Base-by-base conservation (phyloP, 1,140 invertebrate species). In the Macrocentrus cingulum region DNA sequence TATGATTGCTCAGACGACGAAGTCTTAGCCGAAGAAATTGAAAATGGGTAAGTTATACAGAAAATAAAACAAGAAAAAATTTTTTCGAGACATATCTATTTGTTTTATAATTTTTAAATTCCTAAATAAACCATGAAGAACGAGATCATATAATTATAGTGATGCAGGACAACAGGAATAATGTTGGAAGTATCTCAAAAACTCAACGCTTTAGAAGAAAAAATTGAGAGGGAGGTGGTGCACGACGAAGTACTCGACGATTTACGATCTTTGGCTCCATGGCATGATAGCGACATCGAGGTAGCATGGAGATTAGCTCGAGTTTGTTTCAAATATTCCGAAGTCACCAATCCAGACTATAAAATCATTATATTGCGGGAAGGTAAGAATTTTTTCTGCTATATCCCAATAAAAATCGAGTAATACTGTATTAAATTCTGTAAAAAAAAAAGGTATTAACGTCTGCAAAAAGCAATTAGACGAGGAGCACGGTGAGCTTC, bases 291-390 rank as follows among this genome's bases (percentile, higher is more conserved):
- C 59, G 72, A 80, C 70, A 62, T 80, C 29, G 82, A 86, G 59
- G 75, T 88, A 62, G 74, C 86, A 36, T 92, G 89, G 88, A 78
- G 89, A 64, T 73, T 88, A 37, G 84, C 86, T 22, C 89, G 87
- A 75, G 82, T 84, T 18, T 85, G 84, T 66, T 82, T 85, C 69
- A 70, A 83, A 64, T 74, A 83, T 72, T 72, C 77, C 45, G 63
- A 74, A 46, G 68, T 72, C 48, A 74, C 79, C 41, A 75, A 87
- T 67, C 62, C 68, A 42, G 76, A 82, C 32, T 71, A 73, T 49
- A 84, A 82, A 60, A 83, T 85, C 68, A 67, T 80, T 52, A 73
- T 84, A 45, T 70, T 86, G 19, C 74, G 75, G 61, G 79, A 84
- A 81, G 86, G 87, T 84, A 80, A 15, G 2, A 11, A 37, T 8